Conservation (phyloP, 1,140 invertebrate species). For the Aphaenogaster rudis region DNA sequence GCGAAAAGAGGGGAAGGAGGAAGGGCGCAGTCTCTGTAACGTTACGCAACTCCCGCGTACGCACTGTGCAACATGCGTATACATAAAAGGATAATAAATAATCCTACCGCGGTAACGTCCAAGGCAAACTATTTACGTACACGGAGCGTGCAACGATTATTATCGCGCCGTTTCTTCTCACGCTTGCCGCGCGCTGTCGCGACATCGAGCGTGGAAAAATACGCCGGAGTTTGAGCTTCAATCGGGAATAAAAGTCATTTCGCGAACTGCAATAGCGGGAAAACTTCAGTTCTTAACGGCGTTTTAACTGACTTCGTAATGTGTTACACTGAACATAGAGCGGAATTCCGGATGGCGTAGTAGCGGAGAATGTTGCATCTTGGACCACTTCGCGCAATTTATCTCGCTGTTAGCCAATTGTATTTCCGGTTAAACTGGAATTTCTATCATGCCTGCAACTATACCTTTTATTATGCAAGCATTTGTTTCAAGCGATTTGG, state of each 20-base stretch:
- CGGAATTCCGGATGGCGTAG: conserved; percentile 4
- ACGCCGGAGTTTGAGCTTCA: conserved; percentile 11
- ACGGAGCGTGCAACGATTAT: conserved; percentile 45
- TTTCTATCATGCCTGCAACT: background rate
- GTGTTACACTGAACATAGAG: conserved; percentile 10
- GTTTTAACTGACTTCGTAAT: conserved; percentile 47
- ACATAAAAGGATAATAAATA: conserved; percentile 68
- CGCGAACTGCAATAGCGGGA: conserved; percentile 8
- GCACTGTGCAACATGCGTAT: conserved; percentile 40
- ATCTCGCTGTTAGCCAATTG: conserved; percentile 22
- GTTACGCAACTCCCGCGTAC: conserved; percentile 54
- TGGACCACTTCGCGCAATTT: conserved; percentile 11
- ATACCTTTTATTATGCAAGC: background rate
- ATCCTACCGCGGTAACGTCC: conserved; percentile 35
- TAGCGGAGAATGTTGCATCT: background rate
- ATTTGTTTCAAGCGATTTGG: background rate
- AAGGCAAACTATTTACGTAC: conserved; percentile 60
- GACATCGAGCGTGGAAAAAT: conserved; percentile 36
- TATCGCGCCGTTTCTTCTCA: conserved; percentile 50
- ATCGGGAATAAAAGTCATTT: conserved; percentile 39
- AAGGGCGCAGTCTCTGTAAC: conserved; percentile 2
- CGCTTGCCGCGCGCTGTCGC: conserved; percentile 16
- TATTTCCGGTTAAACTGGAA: background rate
- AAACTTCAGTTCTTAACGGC: conserved; percentile 12
- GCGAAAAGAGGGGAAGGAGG: conserved; percentile 11